phyloP scores from a whole-genome alignment of 2,888 invertebrate genomes.

The Andrena camellia region DNA sequence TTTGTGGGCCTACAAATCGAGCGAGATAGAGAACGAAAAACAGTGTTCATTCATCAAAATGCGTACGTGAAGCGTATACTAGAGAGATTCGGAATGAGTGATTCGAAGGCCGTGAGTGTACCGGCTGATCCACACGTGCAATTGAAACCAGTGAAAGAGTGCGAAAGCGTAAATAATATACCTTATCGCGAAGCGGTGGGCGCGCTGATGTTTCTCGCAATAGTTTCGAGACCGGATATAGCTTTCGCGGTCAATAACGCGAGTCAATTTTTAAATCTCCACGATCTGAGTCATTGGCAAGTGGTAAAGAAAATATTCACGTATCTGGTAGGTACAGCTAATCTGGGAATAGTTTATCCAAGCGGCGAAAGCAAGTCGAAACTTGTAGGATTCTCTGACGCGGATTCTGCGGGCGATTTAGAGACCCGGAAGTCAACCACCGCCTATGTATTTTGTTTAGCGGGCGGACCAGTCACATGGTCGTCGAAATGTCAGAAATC shows the following conservation, averaged over 20 bases:
- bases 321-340: not conserved
- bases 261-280: not conserved
- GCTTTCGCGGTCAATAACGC: not conserved
- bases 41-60: not conserved
- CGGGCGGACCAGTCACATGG: not conserved
- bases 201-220: not conserved
- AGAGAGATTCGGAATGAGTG: not conserved
- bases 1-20: not conserved
- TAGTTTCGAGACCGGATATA: not conserved
- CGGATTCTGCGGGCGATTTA: not conserved
- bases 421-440: not conserved
- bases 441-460: not conserved
- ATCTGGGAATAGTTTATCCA: not conserved
- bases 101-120: not conserved
- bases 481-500: not conserved
- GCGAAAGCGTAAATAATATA: not conserved
- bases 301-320: not conserved
- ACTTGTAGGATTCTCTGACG: not conserved
- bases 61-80: not conserved
- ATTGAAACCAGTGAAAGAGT: not conserved
- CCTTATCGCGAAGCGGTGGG: not conserved
- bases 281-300: not conserved
- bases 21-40: not conserved
- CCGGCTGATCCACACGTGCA: not conserved
- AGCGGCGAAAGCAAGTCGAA: not conserved